These are phyloP conservation scores for Sclerurus mexicanus DNA, from an alignment of 2,113 vertebrate genomes.

Conservation along the genomic window DNA sequence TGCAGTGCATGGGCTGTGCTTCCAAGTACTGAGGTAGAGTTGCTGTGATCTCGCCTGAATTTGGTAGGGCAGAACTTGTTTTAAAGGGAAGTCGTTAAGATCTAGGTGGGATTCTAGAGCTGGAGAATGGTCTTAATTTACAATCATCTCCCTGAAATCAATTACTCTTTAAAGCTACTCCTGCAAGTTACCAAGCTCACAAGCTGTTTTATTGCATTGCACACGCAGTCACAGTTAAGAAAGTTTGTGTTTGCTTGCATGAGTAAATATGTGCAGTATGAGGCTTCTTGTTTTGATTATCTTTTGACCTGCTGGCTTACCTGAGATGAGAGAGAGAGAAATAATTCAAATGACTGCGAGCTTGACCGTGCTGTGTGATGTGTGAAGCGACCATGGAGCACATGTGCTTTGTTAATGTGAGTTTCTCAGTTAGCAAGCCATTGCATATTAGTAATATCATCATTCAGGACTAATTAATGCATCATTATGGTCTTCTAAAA, in stretches of 20 bases:
- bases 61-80: background rate
- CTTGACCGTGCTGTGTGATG: background rate
- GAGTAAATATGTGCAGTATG: background rate
- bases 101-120: background rate
- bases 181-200: background rate
- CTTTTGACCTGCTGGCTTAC: background rate
- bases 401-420: background rate
- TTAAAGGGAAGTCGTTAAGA: background rate
- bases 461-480: slow-evolving; percentile 52
- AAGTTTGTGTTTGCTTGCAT: background rate
- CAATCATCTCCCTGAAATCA: background rate
- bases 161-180: background rate
- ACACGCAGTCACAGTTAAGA: background rate
- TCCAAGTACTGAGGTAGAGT: background rate
- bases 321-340: background rate
- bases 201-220: background rate
- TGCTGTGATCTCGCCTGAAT: slow-evolving; percentile 1
- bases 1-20: fast-evolving
- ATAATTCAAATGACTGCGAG: background rate
- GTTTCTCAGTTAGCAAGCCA: slow-evolving; percentile 7
- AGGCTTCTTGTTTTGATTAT: slow-evolving; percentile 13
- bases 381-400: background rate
- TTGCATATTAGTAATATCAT: slow-evolving; percentile 7
- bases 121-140: background rate
- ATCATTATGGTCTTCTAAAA: slow-evolving; percentile 17